phyloP scores from a whole-genome alignment of 2,888 invertebrate genomes.

The Aphidius colemani region DNA sequence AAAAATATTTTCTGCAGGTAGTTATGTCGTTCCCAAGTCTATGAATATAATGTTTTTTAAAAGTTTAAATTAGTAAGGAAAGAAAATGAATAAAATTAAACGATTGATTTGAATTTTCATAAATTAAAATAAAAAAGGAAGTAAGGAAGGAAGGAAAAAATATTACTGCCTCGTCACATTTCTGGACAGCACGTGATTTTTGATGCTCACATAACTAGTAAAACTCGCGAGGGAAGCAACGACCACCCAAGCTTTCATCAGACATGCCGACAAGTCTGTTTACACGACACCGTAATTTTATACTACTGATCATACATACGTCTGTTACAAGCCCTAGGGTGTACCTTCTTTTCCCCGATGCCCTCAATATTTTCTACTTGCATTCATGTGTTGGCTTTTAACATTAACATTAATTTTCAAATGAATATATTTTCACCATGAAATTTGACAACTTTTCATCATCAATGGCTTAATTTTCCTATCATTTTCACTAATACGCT shows the following conservation, averaged over 20 bases:
- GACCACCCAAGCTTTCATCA: slow-evolving; percentile 57
- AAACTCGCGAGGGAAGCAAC: slow-evolving; percentile 25
- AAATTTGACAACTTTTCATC: no score
- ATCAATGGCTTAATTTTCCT: no score
- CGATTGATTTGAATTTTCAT: no score
- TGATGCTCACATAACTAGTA: slow-evolving; percentile 12
- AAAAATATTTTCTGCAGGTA: no score
- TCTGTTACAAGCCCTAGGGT: slow-evolving; percentile 36
- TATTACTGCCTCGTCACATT: slow-evolving; percentile 38
- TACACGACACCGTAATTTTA: slow-evolving; percentile 57
- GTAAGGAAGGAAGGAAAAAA: slow-evolving; percentile 36
- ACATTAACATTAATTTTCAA: background rate
- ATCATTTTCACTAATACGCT: background rate
- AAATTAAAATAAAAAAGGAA: no score
- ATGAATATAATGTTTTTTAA: no score
- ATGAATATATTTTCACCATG: no score
- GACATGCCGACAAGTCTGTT: slow-evolving; percentile 56
- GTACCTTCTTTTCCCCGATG: slow-evolving; percentile 1
- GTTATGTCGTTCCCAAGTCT: no score
- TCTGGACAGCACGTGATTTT: slow-evolving; percentile 52
- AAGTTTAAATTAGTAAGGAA: no score
- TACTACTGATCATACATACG: slow-evolving; percentile 51
- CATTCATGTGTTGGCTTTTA: slow-evolving; percentile 5
- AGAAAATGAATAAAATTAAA: no score
- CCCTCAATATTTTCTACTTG: slow-evolving; percentile 4